These are phyloP conservation scores for Pitangus sulphuratus DNA, from an alignment of 2,797 vertebrate species.

Conservation along the genomic window DNA sequence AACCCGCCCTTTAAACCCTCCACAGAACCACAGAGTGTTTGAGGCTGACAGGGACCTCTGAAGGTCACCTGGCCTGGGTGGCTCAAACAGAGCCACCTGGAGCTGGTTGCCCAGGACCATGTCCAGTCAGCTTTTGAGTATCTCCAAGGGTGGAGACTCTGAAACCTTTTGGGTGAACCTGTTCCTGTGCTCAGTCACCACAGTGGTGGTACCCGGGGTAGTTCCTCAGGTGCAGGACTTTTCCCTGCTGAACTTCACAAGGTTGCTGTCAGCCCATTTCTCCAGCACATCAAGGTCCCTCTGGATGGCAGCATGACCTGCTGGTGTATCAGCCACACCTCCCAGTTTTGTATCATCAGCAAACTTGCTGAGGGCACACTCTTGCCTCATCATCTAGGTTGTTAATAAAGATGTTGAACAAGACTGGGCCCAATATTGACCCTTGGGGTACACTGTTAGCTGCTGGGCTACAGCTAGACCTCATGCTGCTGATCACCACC, in stretches of 20 bases:
- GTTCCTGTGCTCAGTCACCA: neutral
- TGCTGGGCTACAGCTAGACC: neutral
- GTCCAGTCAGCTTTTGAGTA: neutral
- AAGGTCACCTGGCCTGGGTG: neutral
- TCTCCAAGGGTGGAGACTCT: neutral
- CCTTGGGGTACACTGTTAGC: neutral
- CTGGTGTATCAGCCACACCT: neutral
- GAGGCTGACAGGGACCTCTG: neutral
- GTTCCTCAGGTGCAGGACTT: neutral
- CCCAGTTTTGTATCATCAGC: neutral
- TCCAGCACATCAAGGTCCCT: neutral
- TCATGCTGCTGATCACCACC: neutral
- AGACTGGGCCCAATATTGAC: neutral
- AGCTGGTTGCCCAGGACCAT: neutral
- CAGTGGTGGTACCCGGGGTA: neutral
- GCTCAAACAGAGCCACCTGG: neutral
- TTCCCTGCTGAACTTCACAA: neutral
- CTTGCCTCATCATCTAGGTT: neutral
- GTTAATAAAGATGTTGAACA: neutral
- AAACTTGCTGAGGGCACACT: neutral
- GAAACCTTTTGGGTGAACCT: neutral
- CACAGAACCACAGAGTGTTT: neutral
- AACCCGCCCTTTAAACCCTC: neutral
- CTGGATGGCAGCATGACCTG: neutral
- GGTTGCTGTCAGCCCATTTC: neutral